phyloP scores from a whole-genome alignment of 2,888 invertebrate species.

The Argyresthia goedartella region DNA sequence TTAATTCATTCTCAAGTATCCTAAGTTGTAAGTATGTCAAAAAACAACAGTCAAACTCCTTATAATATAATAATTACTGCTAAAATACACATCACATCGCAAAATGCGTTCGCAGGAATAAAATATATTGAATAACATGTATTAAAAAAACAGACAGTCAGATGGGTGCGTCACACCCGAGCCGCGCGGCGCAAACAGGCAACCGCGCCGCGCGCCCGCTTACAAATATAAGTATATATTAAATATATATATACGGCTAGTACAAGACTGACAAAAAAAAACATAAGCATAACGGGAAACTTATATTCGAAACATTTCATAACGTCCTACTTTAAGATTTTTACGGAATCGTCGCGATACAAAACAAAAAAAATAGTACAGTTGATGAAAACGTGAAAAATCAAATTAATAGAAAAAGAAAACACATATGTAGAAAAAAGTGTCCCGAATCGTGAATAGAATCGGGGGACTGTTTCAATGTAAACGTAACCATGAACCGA shows the following conservation, averaged over 20 bases:
- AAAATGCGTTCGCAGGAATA: conserved; percentile 85
- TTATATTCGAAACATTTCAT: conserved; percentile 71
- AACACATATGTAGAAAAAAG: conserved; percentile 63
- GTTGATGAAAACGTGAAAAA: conserved; percentile 66
- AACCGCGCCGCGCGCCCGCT: conserved; percentile 58
- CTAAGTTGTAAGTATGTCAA: conserved; percentile 71
- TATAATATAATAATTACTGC: conserved; percentile 72
- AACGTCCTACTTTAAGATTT: conserved; percentile 72
- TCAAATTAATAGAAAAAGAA: conserved; percentile 62
- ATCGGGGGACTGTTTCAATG: no score
- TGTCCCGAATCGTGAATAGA: background rate
- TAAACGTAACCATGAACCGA: conserved; percentile 47
- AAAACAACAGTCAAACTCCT: conserved; percentile 72
- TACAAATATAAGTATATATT: conserved; percentile 56
- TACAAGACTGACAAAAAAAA: conserved; percentile 46
- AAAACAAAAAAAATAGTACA: no score
- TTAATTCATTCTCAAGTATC: conserved; percentile 56
- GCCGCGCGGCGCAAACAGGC: conserved; percentile 62
- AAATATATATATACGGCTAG: conserved; percentile 60
- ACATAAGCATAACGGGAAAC: conserved; percentile 72
- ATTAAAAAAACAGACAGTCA: conserved; percentile 70
- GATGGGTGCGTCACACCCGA: conserved; percentile 39
- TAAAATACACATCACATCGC: conserved; percentile 77
- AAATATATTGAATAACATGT: conserved; percentile 80
- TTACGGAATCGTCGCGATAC: conserved; percentile 69